Conservation (phyloP, 2,113 vertebrate genomes). For the Pachypanchax playfairii region DNA sequence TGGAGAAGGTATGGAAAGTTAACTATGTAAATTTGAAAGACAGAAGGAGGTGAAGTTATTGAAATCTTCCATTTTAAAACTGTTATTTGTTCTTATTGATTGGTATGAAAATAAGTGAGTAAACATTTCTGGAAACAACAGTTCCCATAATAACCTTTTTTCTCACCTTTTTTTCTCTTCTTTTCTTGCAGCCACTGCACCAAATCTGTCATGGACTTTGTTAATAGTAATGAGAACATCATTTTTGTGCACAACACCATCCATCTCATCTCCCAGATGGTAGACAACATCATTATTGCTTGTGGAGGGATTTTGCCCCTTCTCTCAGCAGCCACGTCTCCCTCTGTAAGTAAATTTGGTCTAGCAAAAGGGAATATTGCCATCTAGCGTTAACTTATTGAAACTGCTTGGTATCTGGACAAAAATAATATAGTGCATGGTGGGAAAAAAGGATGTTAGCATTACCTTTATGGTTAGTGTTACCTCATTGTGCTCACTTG, state of each 20-base stretch:
- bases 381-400: constrained; percentile 67
- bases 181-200: constrained; percentile 87
- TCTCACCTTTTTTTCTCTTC: background rate
- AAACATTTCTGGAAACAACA: background rate
- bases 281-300: constrained; percentile 98
- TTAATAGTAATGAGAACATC: constrained; percentile 98
- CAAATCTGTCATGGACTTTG: constrained; percentile 98
- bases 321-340: constrained; percentile 96
- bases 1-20: constrained; percentile 89
- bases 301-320: constrained; percentile 98
- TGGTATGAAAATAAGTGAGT: background rate
- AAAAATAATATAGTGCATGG: background rate
- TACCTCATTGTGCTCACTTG: constrained; percentile 20
- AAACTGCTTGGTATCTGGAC: constrained; percentile 2
- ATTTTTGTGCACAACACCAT: constrained; percentile 99
- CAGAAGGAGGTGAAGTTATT: background rate
- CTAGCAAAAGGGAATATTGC: constrained; percentile 72
- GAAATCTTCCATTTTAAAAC: background rate
- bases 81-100: background rate
- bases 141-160: background rate
- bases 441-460: constrained; percentile 27
- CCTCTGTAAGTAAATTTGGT: constrained; percentile 87
- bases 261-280: constrained; percentile 99
- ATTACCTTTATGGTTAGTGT: constrained; percentile 10
- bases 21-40: constrained; percentile 18